Base-by-base conservation (phyloP, 2,797 vertebrate genomes). In the Furcifer pardalis region DNA sequence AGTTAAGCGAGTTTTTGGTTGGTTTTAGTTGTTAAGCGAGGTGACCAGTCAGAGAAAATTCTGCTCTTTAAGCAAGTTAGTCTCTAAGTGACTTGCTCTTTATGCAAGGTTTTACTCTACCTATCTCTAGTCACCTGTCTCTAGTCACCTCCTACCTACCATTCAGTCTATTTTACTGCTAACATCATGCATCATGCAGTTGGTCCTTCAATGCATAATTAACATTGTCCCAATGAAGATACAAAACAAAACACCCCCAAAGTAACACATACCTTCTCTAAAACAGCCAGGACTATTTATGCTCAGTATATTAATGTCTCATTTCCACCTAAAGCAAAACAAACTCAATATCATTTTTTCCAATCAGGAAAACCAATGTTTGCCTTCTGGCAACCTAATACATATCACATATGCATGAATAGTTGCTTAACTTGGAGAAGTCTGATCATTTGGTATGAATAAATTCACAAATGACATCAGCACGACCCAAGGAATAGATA, bases 121-220 rank as follows among this genome's bases (percentile, higher is more conserved):
- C n/a, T n/a, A n/a, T n/a, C n/a, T n/a, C n/a, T n/a, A n/a, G n/a
- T n/a, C n/a, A n/a, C n/a, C n/a, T n/a, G n/a, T n/a, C n/a, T n/a
- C n/a, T n/a, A n/a, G n/a, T n/a, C n/a, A 37, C 62, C 56, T 23
- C 66, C 27, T 32, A 32, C 5, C 32, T 66, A 56, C 52, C 52
- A 25, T 71, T 84, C 40, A 77, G 27, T 68, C 49, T 83, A 40
- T 68, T 83, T 56, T 37, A 25, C 49, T 17, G 69, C 35, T 13
- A 66, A 21, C 62, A 52, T 49, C 46, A 37, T n/a, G 35, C 12
- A 52, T 27, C 25, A 15, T n/a, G 7, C 46, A 32, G 49, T 59
- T 77, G 37, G 23, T 62, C 69, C 88, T 86, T 84, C 89, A 90
- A 89, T 76, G 81, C 79, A 0, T 37, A 56, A 66, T 35, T 52